Base-by-base conservation (phyloP, 2,113 vertebrate genomes). In the Cyprinodon tularosa region DNA sequence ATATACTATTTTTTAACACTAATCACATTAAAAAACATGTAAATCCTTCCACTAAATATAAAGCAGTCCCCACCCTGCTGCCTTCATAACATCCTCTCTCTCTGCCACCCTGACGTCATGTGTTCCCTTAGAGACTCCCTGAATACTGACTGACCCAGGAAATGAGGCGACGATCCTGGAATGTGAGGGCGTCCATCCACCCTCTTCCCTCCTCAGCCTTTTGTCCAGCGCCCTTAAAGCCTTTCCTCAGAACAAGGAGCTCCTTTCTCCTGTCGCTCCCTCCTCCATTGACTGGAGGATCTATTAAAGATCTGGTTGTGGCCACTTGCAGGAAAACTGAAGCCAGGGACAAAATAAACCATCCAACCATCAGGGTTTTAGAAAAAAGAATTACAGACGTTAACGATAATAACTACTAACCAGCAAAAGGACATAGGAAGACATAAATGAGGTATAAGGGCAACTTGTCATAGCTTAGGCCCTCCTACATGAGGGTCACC, bases 141-240 rank as follows among this genome's bases (percentile, higher is more conserved):
- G 85, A 86, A 86, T 62, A 68, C 73, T 44, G 74, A 78, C 72
- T 44, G 83, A 94, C 90, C 92, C 91, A 77, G 88, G 90, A 93
- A 93, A 90, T 94, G 87, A 94, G 89, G 91, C 87, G 71, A 87
- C 83, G 75, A 64, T 85, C 90, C 86, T 66, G 93, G 94, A 93
- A 94, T 94, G 90, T 80, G 57, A 64, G 60, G 59, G 53, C n/a
- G 76, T 63, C 10, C 36, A 66, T 0, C 2, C 4, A 4, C 29
- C 45, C 9, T 3, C 10, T 3, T 4, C 10, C 7, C 76, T 20
- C 15, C 61, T 22, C 37, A 40, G 69, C 61, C 68, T 45, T 48
- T 64, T 66, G 48, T 37, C 53, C 61, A 36, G 15, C 65, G 20
- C 83, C 74, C 78, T 48, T 29, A 37, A 20, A 38, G 47, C 71